phyloP scores from a whole-genome alignment of 2,113 vertebrate species.

The Cololabis saira region DNA sequence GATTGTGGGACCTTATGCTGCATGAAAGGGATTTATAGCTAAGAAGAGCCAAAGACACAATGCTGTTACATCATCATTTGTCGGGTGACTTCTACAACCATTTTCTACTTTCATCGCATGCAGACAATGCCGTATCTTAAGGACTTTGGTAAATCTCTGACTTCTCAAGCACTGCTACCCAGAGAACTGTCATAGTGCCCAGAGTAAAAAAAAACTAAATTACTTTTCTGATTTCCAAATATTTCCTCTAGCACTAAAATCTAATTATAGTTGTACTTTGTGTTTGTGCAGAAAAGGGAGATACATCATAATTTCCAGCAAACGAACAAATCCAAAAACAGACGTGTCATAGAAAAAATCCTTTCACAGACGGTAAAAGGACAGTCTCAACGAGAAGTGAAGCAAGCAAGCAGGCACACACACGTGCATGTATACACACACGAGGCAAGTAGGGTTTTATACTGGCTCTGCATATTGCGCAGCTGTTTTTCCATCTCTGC shows the following conservation, averaged over 20 bases:
- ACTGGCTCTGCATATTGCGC: background rate
- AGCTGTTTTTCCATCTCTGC: conserved; percentile 5
- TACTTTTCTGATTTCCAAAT: background rate
- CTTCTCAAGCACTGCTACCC: background rate
- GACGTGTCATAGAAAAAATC: conserved; percentile 2
- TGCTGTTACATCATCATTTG: conserved; percentile 1
- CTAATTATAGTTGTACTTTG: conserved; percentile 3
- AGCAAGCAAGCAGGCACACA: background rate
- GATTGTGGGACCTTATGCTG: background rate
- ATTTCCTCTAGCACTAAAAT: background rate
- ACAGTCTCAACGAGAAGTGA: conserved; percentile 4
- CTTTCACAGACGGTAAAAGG: conserved; percentile 20
- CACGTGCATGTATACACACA: conserved; percentile 8
- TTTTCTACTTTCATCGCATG: background rate
- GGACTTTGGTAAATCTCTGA: background rate
- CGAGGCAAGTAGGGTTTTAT: background rate
- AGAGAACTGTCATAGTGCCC: background rate
- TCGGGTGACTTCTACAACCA: background rate
- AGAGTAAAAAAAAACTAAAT: background rate
- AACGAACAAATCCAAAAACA: background rate
- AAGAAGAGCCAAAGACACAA: background rate
- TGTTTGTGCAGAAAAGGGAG: too few relatives aligned
- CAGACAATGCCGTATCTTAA: background rate
- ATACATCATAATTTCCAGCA: background rate
- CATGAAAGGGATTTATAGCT: background rate